Base-by-base conservation (phyloP, 1,140 invertebrate species). In the Papilio machaon region DNA sequence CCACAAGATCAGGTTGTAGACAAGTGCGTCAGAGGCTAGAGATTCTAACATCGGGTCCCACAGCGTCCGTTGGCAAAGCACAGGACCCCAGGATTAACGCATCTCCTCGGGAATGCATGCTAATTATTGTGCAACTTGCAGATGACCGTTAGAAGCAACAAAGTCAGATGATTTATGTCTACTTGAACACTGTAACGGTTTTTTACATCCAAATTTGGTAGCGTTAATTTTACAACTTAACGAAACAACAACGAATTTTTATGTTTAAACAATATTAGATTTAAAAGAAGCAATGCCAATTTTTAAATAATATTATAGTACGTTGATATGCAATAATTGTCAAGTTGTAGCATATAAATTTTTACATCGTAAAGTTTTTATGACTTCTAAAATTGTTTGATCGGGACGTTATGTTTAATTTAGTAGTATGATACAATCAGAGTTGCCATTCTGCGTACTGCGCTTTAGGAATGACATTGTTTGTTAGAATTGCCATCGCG, bases 1-100 rank as follows among this genome's bases (percentile, higher is more conserved):
- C 82, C 89, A 92, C 89, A 89, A 81, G 83, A 84, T 86, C 91
- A 92, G 88, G 89, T 91, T 87, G 85, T 80, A 79, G 86, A 87
- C 91, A 90, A 88, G 89, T 92, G 91, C 88, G 90, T 88, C 84
- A 86, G 79, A 82, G 82, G 84, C 54, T 19, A 58, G 54, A 58
- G 80, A 78, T 85, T 84, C 90, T 91, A 92, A 92, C 88, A 89
- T 88, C 85, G 82, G 64, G 80, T 89, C 84, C 38, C 84, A 70
- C 82, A 81, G 79, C 86, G 88, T 84, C 87, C 89, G 87, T 84
- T 89, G 86, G 23, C 38, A 43, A 43, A 4, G 80, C 78, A 75
- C 73, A 76, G 64, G 82, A 82, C 82, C 82, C 30, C 81, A 70
- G 84, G 88, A 86, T 85, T 86, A 87, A 79, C 86, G 67, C 82